A percentile compares a stretch with the other conserved stretches of the same genome.
Evolutionary conservation across 2,113 vertebrate species (phyloP).

Genomic region (Sclerurus mexicanus): DNA sequence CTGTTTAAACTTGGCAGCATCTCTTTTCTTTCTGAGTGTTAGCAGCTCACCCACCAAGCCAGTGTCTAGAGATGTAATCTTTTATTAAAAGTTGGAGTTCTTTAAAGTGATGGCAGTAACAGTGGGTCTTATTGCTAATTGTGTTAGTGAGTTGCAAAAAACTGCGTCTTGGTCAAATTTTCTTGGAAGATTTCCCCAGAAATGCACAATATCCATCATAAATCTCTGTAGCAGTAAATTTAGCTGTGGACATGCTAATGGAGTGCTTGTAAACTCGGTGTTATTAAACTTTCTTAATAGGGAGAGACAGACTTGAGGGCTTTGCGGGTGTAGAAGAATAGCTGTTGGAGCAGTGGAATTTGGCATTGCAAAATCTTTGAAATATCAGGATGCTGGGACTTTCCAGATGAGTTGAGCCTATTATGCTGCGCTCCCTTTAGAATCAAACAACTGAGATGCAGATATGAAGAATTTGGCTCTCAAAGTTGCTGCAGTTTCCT

Average conservation of each 20-base stretch:
- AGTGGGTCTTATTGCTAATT: not conserved
- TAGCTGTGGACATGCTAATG: not conserved
- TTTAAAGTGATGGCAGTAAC: constrained; percentile 1
- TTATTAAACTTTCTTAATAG: constrained; percentile 35
- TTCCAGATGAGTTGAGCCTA: not conserved
- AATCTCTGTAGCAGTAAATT: not conserved
- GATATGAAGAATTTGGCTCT: not conserved
- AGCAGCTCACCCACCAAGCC: not conserved
- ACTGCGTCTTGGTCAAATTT: not conserved
- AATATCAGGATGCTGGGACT: not conserved
- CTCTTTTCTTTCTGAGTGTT: not conserved
- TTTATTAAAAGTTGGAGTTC: not conserved
- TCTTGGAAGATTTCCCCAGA: not conserved
- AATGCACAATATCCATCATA: not conserved
- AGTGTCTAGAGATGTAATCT: not conserved
- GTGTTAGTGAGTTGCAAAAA: not conserved
- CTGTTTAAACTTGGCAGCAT: not conserved
- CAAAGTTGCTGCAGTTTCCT: not conserved
- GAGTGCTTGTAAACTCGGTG: not conserved
- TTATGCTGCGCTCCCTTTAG: not conserved
- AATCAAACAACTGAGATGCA: not conserved
- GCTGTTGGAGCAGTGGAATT: constrained; percentile 30
- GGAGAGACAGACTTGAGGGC: constrained; percentile 5
- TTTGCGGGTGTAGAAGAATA: constrained; percentile 46
- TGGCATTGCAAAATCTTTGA: not conserved